Evolutionary conservation across 2,888 invertebrate species (phyloP), one percentile per base, ranked within the genome.

Genomic region (Elegia similella): DNA sequence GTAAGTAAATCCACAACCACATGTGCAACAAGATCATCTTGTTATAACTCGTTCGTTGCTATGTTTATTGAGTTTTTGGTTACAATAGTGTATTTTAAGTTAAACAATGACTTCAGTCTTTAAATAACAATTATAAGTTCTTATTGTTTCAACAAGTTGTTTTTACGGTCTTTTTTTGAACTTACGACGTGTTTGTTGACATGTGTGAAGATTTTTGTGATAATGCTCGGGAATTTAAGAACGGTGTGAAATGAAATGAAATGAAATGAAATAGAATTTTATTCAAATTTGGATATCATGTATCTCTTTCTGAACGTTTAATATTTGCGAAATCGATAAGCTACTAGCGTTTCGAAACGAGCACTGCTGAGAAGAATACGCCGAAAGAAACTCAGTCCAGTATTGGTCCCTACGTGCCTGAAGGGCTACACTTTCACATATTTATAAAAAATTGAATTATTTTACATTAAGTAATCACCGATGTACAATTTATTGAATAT

Each of bases 1-100:
- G 56, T 55, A 56, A 56, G 56, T 56, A 56, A 38, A 10, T 23
- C 23, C 23, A 23, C 23, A 38, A 12, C n/a, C n/a, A 38, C 38
- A 23, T 38, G 29, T 29, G 38, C 15, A 30, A 17, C 16, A 34
- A 30, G 10, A 17, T 32, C 48, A 32, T 32, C 32, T 53, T 38
- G 15, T 15, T 38, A 12, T 42, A 17, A 42, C 13, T 42, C 42
- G 42, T 52, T 34, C n/a, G 15, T 38, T 32, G 15, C 48, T 15
- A 48, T 32, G 48, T 48, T 32, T 38, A 38, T 52, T 52, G 5
- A 17, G 16, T 52, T n/a, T 38, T 34, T n/a, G 34, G 34, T 15
- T 16, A 48, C 15, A 48, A 32, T 48, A 32, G 8, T 30, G 29
- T 46, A 44, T 29, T 46, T 46, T 30, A 32, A 48, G 32, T 32